Conservation (phyloP, 2,888 invertebrate genomes). For the Drepanosiphum platanoidis region DNA sequence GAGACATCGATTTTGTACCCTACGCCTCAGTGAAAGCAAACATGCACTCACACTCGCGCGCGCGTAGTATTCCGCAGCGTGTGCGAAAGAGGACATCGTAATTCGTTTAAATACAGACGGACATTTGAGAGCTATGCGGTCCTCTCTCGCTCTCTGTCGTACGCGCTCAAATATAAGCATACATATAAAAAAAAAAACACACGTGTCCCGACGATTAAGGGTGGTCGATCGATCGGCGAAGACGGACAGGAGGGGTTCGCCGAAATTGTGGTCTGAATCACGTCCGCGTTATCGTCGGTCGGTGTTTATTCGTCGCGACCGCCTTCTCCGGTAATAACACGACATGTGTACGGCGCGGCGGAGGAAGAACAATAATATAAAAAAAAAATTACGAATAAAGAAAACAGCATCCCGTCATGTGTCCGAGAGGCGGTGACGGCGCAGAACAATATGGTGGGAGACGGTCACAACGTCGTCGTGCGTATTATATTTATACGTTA, state of each 20-base stretch:
- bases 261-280: constrained; percentile 15
- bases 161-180: background rate
- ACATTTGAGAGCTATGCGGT: background rate
- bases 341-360: background rate
- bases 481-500: background rate
- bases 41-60: background rate
- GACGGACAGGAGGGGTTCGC: background rate
- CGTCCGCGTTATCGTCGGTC: background rate
- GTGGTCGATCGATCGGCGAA: background rate
- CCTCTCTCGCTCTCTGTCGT: background rate
- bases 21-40: background rate
- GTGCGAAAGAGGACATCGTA: background rate
- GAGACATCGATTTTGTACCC: constrained; percentile 25
- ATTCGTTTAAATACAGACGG: constrained; percentile 41
- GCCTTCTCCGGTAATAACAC: background rate
- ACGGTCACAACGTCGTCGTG: background rate
- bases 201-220: background rate
- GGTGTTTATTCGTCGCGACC: background rate
- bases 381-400: background rate
- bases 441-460: constrained; percentile 8
- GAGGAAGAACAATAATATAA: background rate
- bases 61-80: background rate
- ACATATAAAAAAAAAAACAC: background rate
- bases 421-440: background rate
- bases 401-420: background rate